A percentile compares a stretch with the other conserved stretches of the same genome.
These are phyloP conservation scores for Heterotis niloticus DNA, from an alignment of 2,113 vertebrate species.

Conservation along the genomic window DNA sequence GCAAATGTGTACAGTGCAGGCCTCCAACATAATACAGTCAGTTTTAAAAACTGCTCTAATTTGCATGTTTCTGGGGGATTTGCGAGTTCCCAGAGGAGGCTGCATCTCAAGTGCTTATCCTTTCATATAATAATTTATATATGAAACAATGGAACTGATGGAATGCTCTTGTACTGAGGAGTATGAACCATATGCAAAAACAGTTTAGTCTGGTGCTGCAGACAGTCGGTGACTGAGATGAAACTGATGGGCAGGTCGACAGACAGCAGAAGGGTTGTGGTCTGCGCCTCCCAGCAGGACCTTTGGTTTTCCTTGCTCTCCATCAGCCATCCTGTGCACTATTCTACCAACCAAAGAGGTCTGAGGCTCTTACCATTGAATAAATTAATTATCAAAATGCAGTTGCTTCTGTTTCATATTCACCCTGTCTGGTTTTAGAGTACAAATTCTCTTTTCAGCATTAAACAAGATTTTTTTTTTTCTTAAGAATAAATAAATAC, in stretches of 20 bases:
- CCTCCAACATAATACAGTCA: too few species aligned
- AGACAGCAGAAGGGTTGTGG: neutral
- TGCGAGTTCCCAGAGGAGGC: too few species aligned
- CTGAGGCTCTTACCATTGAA: neutral
- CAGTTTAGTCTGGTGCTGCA: too few species aligned
- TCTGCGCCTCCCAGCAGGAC: too few species aligned
- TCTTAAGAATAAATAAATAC: constrained; percentile 47
- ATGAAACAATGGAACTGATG: too few species aligned
- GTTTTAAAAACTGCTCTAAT: too few species aligned
- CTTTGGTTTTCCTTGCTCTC: neutral
- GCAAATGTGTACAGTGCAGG: too few species aligned
- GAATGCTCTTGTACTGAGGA: too few species aligned
- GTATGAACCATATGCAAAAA: too few species aligned
- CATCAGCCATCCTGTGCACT: neutral
- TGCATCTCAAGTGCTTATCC: too few species aligned
- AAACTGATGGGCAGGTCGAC: neutral
- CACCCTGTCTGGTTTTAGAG: constrained; percentile 16
- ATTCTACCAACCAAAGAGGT: constrained; percentile 1
- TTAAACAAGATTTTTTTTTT: constrained; percentile 50
- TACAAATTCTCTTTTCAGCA: constrained; percentile 32
- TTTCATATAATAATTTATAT: too few species aligned
- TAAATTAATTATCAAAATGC: neutral
- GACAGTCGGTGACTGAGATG: neutral
- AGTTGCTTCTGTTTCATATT: neutral
- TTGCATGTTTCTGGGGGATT: too few species aligned